phyloP scores from a whole-genome alignment of 2,113 vertebrate genomes.

The Podilymbus podiceps region DNA sequence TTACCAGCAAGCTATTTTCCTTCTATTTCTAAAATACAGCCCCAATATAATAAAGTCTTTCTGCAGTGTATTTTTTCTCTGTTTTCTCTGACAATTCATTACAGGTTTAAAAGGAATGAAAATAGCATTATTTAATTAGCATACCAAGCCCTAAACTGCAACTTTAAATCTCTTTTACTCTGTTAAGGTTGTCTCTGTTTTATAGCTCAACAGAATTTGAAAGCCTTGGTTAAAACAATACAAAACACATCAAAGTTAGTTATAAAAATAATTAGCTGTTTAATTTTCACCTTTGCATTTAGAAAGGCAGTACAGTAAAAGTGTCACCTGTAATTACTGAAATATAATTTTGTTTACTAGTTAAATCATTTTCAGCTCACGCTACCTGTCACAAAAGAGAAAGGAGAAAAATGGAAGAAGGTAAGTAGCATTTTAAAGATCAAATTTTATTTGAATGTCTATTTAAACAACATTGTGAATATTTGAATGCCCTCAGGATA shows the following conservation, averaged over 20 bases:
- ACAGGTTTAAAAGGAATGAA: slow-evolving; percentile 28
- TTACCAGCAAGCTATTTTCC: neutral
- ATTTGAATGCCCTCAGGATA: neutral
- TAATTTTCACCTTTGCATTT: slow-evolving; percentile 66
- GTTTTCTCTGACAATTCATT: slow-evolving; percentile 8
- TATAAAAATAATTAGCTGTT: slow-evolving; percentile 61
- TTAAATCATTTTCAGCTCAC: slow-evolving; percentile 55
- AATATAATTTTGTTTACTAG: slow-evolving; percentile 32
- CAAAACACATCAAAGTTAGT: slow-evolving; percentile 38
- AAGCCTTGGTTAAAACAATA: slow-evolving; percentile 57
- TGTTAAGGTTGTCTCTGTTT: slow-evolving; percentile 36
- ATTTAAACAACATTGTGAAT: neutral
- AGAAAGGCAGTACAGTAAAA: slow-evolving; percentile 20
- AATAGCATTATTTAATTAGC: slow-evolving; percentile 31
- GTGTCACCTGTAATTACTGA: slow-evolving; percentile 57
- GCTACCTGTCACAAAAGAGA: slow-evolving; percentile 42
- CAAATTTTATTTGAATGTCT: neutral
- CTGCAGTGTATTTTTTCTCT: neutral
- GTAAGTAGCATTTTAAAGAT: neutral
- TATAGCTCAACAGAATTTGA: slow-evolving; percentile 34
- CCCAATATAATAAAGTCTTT: neutral
- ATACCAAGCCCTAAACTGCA: slow-evolving; percentile 22
- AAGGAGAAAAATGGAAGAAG: slow-evolving; percentile 18
- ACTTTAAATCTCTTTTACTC: slow-evolving; percentile 43
- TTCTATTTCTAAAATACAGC: neutral